Percentiles rank a stretch among this genome's conserved stretches.
Conservation (phyloP, 1,140 invertebrate species). For the Drosophila kanapiae region DNA sequence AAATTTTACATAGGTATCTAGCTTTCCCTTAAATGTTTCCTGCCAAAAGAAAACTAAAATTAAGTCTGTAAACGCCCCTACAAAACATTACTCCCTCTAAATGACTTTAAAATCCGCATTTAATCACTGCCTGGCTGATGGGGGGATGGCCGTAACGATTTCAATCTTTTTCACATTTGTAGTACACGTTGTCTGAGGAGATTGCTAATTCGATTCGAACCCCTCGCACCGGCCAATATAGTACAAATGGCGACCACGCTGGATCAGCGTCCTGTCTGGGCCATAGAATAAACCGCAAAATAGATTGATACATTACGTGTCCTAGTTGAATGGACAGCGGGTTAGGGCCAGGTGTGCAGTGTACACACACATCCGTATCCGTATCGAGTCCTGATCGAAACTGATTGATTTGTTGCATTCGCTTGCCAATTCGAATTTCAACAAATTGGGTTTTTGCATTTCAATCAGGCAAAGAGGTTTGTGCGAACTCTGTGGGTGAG, state of each 20-base stretch:
- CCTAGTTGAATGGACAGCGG: constrained; percentile 55
- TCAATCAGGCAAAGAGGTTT: constrained; percentile 79
- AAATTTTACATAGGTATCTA: too few relatives aligned
- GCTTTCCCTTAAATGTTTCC: neutral
- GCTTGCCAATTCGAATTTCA: constrained; percentile 66
- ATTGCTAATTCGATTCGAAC: constrained; percentile 48
- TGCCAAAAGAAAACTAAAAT: neutral
- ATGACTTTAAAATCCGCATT: constrained; percentile 13
- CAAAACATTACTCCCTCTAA: too few relatives aligned
- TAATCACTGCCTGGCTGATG: constrained; percentile 5
- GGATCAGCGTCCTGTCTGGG: constrained; percentile 22
- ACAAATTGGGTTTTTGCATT: constrained; percentile 77
- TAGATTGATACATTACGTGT: constrained; percentile 80
- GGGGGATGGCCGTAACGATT: constrained; percentile 6
- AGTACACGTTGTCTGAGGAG: constrained; percentile 40
- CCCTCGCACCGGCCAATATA: constrained; percentile 25
- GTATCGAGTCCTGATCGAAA: constrained; percentile 24
- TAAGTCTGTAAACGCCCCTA: neutral
- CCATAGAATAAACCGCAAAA: constrained; percentile 64
- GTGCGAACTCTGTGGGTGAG: constrained; percentile 22
- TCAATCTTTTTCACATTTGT: constrained; percentile 42
- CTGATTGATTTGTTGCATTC: constrained; percentile 75
- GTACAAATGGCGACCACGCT: constrained; percentile 38
- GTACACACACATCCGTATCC: constrained; percentile 5
- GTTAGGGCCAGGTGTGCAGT: constrained; percentile 28